Evolutionary conservation across 2,797 vertebrate genomes (phyloP).

Genomic region (Petrocephalus schoutedeni): DNA sequence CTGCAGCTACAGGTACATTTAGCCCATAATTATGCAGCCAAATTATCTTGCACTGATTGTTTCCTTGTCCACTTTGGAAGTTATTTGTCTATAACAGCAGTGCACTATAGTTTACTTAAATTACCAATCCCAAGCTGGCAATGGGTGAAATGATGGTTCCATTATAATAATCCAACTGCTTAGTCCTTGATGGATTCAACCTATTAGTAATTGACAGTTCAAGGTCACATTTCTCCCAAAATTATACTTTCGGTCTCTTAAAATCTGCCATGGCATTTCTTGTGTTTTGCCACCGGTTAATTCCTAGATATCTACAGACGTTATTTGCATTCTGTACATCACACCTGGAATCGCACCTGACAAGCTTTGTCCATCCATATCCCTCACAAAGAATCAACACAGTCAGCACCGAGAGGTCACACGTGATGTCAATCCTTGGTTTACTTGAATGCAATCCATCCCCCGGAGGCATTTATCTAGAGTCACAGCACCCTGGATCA

Average conservation of each 20-base stretch:
- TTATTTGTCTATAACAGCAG: not conserved
- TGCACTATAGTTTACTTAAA: not conserved
- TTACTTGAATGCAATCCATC: not conserved
- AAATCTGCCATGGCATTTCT: not conserved
- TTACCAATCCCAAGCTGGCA: not conserved
- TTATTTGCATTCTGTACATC: not conserved
- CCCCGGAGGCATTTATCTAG: not conserved
- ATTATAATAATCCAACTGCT: not conserved
- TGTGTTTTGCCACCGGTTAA: not conserved
- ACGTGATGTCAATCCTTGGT: not conserved
- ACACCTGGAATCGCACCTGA: not conserved
- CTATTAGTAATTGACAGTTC: not conserved
- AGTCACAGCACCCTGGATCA: not conserved
- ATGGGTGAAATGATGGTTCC: not conserved
- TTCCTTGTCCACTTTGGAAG: not conserved
- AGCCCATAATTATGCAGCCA: not conserved
- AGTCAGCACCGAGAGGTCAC: not conserved
- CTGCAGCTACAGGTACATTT: not conserved
- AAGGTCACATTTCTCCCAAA: not conserved
- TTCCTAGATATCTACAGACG: not conserved
- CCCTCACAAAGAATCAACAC: not conserved
- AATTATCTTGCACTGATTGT: not conserved
- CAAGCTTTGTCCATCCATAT: not conserved
- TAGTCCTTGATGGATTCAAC: not conserved
- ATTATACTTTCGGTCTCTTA: not conserved